Conservation (phyloP, 2,888 invertebrate genomes). For the Erpobdella octoculata region DNA sequence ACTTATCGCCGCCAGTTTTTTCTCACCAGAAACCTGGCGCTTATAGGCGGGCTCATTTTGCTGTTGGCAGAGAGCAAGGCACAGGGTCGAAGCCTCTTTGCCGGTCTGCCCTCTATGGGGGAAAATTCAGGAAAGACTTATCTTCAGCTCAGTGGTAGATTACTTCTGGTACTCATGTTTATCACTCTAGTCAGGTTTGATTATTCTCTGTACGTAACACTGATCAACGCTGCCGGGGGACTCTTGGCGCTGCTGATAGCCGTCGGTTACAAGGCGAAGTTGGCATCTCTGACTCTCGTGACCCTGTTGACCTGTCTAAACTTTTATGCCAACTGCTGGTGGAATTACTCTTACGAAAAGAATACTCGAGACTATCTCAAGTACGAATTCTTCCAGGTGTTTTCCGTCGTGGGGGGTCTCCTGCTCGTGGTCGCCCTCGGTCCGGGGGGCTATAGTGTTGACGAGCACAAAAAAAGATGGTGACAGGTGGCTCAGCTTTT, state of each 20-base stretch:
- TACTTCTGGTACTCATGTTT: constrained; percentile 96
- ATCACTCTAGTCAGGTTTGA: constrained; percentile 89
- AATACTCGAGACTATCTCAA: constrained; percentile 97
- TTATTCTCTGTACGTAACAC: constrained; percentile 71
- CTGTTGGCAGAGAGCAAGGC: constrained; percentile 88
- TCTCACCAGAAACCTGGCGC: constrained; percentile 71
- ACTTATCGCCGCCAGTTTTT: too few relatives aligned
- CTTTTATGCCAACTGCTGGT: constrained; percentile 96
- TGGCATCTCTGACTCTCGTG: constrained; percentile 88
- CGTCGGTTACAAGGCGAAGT: constrained; percentile 94
- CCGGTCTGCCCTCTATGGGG: constrained; percentile 65
- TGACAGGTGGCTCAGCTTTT: constrained; percentile 55
- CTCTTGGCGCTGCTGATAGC: constrained; percentile 88
- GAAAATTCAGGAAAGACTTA: constrained; percentile 71
- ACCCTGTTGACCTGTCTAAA: constrained; percentile 79
- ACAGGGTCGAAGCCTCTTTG: constrained; percentile 87
- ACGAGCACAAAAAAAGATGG: constrained; percentile 99
- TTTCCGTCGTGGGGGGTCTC: constrained; percentile 95
- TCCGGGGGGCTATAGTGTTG: constrained; percentile 85
- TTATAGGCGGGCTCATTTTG: constrained; percentile 87
- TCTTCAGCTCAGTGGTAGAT: constrained; percentile 86
- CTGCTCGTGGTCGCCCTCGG: constrained; percentile 95
- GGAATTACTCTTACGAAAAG: constrained; percentile 87
- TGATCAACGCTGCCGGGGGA: constrained; percentile 85
- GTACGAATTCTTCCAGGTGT: constrained; percentile 96